Conservation (phyloP, 2,888 invertebrate genomes). For the Resseliella maxima region DNA sequence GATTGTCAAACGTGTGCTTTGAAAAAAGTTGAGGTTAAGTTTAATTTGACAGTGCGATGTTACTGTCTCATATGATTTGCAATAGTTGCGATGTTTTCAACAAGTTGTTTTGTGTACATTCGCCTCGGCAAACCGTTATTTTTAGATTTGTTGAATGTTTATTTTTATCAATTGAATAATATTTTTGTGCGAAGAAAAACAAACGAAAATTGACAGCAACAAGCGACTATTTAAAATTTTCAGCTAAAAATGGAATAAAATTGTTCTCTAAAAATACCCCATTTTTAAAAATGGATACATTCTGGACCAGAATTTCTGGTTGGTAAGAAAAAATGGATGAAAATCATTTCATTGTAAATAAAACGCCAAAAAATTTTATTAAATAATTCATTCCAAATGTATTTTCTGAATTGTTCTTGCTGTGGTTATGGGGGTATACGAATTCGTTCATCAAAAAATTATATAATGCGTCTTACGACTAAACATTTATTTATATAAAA, state of each 20-base stretch:
- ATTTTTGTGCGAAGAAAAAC: too few relatives aligned
- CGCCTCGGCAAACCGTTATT: too few relatives aligned
- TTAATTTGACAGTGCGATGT: slow-evolving; percentile 30
- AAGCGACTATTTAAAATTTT: too few relatives aligned
- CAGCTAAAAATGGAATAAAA: too few relatives aligned
- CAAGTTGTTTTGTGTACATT: background rate
- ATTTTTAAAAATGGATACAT: too few relatives aligned
- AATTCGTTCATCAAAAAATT: slow-evolving; percentile 41
- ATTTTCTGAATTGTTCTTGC: background rate
- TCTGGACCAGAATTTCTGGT: too few relatives aligned
- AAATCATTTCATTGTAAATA: background rate
- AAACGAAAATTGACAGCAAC: too few relatives aligned
- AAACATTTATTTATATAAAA: slow-evolving; percentile 33
- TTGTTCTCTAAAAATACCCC: too few relatives aligned
- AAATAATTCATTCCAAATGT: slow-evolving; percentile 41
- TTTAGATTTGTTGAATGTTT: too few relatives aligned
- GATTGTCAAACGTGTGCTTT: background rate
- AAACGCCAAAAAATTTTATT: background rate
- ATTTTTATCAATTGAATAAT: too few relatives aligned
- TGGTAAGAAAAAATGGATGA: background rate
- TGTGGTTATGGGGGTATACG: background rate
- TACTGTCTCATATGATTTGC: background rate
- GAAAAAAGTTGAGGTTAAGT: background rate
- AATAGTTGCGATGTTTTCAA: background rate
- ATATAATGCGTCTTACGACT: slow-evolving; percentile 16